Percentiles rank a stretch among this genome's conserved stretches.
Conservation (phyloP, 2,113 vertebrate species). For the Gallinago jamesoni region DNA sequence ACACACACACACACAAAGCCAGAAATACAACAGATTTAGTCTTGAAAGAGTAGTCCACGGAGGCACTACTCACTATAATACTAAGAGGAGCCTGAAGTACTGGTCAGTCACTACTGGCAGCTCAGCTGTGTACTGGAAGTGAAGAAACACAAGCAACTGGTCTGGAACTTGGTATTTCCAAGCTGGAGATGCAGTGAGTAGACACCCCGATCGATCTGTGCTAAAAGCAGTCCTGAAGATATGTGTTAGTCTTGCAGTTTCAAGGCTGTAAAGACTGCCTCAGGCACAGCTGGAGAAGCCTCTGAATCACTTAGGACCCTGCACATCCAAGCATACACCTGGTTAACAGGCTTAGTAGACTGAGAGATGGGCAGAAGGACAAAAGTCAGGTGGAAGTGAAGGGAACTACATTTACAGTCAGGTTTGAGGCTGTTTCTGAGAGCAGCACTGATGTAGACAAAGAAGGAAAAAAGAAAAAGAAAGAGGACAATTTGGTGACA, state of each 20-base stretch:
- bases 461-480: not conserved
- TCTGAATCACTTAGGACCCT: not conserved
- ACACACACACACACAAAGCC: not conserved
- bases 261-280: not conserved
- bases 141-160: not conserved
- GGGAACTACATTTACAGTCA: not conserved
- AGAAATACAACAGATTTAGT: not conserved
- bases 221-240: not conserved
- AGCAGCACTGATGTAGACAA: not conserved
- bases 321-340: fast-evolving
- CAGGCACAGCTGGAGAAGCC: not conserved
- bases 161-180: not conserved
- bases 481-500: not conserved
- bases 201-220: not conserved
- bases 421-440: not conserved
- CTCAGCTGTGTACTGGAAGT: not conserved
- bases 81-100: not conserved
- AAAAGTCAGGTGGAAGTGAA: not conserved
- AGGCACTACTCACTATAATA: not conserved
- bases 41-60: not conserved
- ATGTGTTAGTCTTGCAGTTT: not conserved
- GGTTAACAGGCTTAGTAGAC: fast-evolving
- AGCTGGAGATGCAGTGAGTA: not conserved
- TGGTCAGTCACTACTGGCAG: not conserved
- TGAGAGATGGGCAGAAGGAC: not conserved